Percentiles rank a stretch among this genome's conserved stretches.
Evolutionary conservation across 2,797 vertebrate species (phyloP).

Genomic region (Sitta carolinensis): DNA sequence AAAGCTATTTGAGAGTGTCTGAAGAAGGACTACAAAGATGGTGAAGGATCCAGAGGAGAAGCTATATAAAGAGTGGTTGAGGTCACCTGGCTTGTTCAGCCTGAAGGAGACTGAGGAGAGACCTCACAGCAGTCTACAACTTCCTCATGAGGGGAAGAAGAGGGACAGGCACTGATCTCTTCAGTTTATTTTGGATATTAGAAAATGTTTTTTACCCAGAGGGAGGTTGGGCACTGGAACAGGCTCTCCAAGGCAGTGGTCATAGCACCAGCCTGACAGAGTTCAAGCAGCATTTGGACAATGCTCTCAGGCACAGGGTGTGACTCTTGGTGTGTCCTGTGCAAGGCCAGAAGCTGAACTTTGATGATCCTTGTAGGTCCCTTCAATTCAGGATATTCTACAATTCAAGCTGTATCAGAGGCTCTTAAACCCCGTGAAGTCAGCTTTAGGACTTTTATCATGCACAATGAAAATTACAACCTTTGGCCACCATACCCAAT

Average conservation of each 20-base stretch:
- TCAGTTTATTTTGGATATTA: background rate
- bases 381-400: background rate
- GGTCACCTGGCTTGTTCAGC: background rate
- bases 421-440: background rate
- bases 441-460: background rate
- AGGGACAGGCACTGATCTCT: background rate
- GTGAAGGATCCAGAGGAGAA: background rate
- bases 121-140: background rate
- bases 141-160: background rate
- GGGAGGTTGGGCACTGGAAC: rapidly evolving
- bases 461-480: background rate
- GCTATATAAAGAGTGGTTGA: rapidly evolving
- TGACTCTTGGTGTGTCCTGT: no score
- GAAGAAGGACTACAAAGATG: background rate
- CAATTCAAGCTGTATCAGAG: background rate
- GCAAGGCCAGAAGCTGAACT: background rate
- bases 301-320: rapidly evolving
- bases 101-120: background rate
- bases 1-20: background rate
- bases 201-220: background rate
- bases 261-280: background rate
- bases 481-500: background rate
- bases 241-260: background rate
- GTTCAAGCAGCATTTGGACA: background rate
- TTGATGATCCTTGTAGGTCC: background rate